phyloP scores from a whole-genome alignment of 1,140 invertebrate genomes.

The Drosophila carrolli region DNA sequence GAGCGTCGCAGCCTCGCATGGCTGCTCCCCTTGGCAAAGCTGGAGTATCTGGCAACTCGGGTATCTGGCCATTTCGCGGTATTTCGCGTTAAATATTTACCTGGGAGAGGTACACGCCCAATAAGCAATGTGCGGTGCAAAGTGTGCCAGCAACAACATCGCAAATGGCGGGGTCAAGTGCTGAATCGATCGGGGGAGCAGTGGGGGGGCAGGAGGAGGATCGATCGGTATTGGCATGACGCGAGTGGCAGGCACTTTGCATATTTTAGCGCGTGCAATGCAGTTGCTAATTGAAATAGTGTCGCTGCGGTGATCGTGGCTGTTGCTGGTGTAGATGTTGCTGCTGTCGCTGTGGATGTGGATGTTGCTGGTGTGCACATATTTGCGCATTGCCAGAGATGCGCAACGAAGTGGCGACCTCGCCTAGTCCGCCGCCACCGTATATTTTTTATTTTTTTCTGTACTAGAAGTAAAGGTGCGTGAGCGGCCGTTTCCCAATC shows the following conservation, averaged over 20 bases:
- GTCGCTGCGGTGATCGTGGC: slow-evolving; percentile 41
- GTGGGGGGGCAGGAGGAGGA: slow-evolving; percentile 7
- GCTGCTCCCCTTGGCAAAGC: slow-evolving; percentile 3
- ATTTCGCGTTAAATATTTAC: slow-evolving; percentile 82
- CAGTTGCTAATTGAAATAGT: slow-evolving; percentile 84
- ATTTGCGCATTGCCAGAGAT: slow-evolving; percentile 75
- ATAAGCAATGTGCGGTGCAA: slow-evolving; percentile 73
- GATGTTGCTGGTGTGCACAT: slow-evolving; percentile 62
- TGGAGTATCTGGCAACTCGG: slow-evolving; percentile 18
- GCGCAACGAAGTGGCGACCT: slow-evolving; percentile 77
- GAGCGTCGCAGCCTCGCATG: slow-evolving; percentile 48
- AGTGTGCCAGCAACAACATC: slow-evolving; percentile 69
- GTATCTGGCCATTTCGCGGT: slow-evolving; percentile 53
- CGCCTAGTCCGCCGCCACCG: slow-evolving; percentile 59
- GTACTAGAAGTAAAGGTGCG: slow-evolving; percentile 59
- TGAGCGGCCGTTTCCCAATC: slow-evolving; percentile 52
- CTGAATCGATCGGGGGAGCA: slow-evolving; percentile 39
- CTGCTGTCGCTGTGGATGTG: slow-evolving; percentile 16
- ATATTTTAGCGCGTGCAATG: slow-evolving; percentile 78
- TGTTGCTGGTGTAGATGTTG: slow-evolving; percentile 14
- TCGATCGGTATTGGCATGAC: slow-evolving; percentile 28
- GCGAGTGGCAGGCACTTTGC: slow-evolving; percentile 75
- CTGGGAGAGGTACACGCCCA: slow-evolving; percentile 63
- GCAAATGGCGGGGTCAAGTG: slow-evolving; percentile 68
- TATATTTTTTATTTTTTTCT: background rate